Conservation (phyloP, 2,797 vertebrate genomes). For the Semaprochilodus insignis region DNA sequence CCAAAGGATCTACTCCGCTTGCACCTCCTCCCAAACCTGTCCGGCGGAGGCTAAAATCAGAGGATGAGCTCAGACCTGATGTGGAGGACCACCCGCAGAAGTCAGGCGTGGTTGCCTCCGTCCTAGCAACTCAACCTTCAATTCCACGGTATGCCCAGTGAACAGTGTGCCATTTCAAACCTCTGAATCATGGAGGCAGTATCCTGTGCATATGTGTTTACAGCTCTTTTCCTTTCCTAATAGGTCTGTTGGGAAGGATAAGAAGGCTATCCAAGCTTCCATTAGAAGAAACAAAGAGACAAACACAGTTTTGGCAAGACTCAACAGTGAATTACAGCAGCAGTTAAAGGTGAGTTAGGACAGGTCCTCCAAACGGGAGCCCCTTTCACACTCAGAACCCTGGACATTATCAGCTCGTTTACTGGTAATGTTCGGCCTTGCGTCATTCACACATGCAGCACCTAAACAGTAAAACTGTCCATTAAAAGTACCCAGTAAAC, state of each 20-base stretch:
- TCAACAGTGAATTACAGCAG: slow-evolving; percentile 98
- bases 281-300: slow-evolving; percentile 99
- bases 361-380: background rate
- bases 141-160: slow-evolving; percentile 87
- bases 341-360: slow-evolving; percentile 69
- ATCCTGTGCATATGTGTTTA: background rate
- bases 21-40: slow-evolving; percentile 97
- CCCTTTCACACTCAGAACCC: no score
- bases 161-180: background rate
- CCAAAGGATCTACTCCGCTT: slow-evolving; percentile 89
- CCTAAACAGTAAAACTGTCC: no score
- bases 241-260: slow-evolving; percentile 97
- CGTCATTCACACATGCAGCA: no score
- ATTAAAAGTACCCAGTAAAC: no score
- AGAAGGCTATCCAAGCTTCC: slow-evolving; percentile 98
- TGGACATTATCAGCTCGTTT: no score
- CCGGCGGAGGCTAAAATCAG: slow-evolving; percentile 95
- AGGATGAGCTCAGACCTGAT: slow-evolving; percentile 95
- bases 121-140: slow-evolving; percentile 92
- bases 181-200: background rate
- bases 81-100: slow-evolving; percentile 93
- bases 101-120: slow-evolving; percentile 86
- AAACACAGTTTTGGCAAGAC: slow-evolving; percentile 96
- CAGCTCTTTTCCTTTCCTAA: slow-evolving; percentile 27
- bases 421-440: no score